phyloP scores from a whole-genome alignment of 2,797 vertebrate species.

The Tokudaia muenninki region DNA sequence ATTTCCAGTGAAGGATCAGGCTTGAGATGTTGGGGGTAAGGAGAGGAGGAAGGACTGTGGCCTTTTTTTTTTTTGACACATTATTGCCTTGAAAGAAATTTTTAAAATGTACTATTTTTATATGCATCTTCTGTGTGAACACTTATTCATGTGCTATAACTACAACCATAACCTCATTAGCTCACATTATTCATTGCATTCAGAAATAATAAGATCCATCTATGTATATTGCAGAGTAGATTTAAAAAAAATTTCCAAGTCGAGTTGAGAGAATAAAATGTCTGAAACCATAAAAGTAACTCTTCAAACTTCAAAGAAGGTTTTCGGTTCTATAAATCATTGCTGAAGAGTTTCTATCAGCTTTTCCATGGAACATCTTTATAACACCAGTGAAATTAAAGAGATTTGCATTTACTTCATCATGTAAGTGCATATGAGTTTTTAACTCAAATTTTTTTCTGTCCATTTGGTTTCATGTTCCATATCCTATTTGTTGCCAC shows the following conservation, averaged over 20 bases:
- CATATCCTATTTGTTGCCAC: neutral
- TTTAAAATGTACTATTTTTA: neutral
- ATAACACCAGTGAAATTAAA: slow-evolving; percentile 13
- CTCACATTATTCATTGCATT: neutral
- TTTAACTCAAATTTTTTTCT: slow-evolving; percentile 8
- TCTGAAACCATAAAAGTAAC: slow-evolving; percentile 56
- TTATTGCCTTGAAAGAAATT: slow-evolving; percentile 5
- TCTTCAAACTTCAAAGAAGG: neutral
- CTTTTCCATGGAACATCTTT: slow-evolving; percentile 49
- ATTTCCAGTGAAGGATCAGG: neutral
- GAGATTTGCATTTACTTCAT: slow-evolving; percentile 35
- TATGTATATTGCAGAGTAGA: slow-evolving; percentile 47
- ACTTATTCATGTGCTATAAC: neutral
- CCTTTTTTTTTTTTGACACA: neutral
- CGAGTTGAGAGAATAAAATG: slow-evolving; percentile 45
- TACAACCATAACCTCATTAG: neutral
- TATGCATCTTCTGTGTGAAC: slow-evolving; percentile 1
- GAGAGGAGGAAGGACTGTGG: neutral
- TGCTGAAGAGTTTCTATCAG: slow-evolving; percentile 17
- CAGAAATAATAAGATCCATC: slow-evolving; percentile 8
- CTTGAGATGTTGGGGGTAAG: neutral
- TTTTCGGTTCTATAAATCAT: slow-evolving; percentile 7
- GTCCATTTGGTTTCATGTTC: slow-evolving; percentile 23
- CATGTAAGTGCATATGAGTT: neutral
- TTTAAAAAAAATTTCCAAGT: slow-evolving; percentile 51